Base-by-base conservation (phyloP, 1,140 invertebrate species). In the Ceratina calcarata region DNA sequence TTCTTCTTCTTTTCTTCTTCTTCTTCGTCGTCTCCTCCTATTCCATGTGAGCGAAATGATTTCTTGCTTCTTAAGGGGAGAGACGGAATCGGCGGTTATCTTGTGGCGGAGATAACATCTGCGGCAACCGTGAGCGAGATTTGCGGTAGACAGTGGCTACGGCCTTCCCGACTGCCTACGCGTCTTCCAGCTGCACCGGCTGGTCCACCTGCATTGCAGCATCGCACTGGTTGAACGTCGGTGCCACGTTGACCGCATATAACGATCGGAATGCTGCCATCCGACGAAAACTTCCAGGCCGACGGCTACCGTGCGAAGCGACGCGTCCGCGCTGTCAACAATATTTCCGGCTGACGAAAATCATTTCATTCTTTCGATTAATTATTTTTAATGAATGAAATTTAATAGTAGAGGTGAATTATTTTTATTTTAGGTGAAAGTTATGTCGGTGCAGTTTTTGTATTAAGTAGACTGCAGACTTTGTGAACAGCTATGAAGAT, bases 1-100 rank as follows among this genome's bases (percentile, higher is more conserved):
- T 7, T 55, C 12, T 13, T 7, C 12, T 13, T 2, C 53, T 18
- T 7, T 7, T 66, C 18, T 45, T 65, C 64, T 79, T 20, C 27
- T 78, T 61, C 80, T 69, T 77, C 76, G 64, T 70, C 62, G 64
- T 84, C 83, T 86, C 84, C 55, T 84, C 81, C 74, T 81, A 77
- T 84, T 71, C 69, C 79, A 10, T 57, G 60, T 68, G 62, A 75
- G 79, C 77, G 72, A 82, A 72, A 81, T 87, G 69, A 72, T 81
- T 81, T 57, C 49, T 70, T 65, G 67, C 67, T 27, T 55, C 20
- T 69, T 15, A 24, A 55, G 62, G 64, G 49, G 22, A 18, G 58
- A 78, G 24, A 80, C n/a, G 13, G 67, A 72, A 75, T 69, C 62
- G 78, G 49, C 0, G 76, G 79, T 65, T 70, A 77, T 81, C 74